These are phyloP conservation scores for Neodiprion fabricii DNA, from an alignment of 1,140 invertebrate genomes.

Conservation along the genomic window DNA sequence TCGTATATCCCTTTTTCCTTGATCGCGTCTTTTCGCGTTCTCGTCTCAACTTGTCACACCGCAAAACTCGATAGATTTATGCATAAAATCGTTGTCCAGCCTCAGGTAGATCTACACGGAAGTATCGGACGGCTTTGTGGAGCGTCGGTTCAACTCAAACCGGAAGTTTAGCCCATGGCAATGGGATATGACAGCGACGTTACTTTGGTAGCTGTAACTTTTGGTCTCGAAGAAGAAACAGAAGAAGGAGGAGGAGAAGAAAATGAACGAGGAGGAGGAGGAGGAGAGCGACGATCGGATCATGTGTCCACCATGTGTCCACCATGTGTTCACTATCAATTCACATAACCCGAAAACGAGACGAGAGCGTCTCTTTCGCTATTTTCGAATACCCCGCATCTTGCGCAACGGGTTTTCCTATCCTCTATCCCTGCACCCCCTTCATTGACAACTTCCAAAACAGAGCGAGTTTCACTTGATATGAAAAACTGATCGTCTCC, in stretches of 20 bases:
- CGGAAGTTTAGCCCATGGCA: conserved; percentile 4
- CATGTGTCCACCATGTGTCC: conserved; percentile 32
- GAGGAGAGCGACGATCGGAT: neutral
- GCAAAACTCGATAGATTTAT: neutral
- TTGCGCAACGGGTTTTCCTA: conserved; percentile 40
- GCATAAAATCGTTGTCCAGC: no score
- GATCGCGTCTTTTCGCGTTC: no score
- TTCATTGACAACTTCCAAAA: no score
- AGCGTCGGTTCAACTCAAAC: neutral
- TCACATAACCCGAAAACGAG: conserved; percentile 39
- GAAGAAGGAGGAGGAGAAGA: neutral
- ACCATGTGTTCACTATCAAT: conserved; percentile 57
- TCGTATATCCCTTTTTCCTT: neutral
- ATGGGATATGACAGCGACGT: neutral
- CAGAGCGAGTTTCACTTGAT: no score
- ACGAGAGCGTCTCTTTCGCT: conserved; percentile 25
- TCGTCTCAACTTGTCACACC: neutral
- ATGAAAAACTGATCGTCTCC: no score
- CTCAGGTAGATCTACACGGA: no score
- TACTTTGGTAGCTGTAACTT: neutral
- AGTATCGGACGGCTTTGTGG: neutral
- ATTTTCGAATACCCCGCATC: conserved; percentile 46
- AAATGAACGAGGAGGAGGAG: no score
- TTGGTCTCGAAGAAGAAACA: neutral
- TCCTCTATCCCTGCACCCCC: conserved; percentile 17